Evolutionary conservation across 2,797 vertebrate species (phyloP).

Genomic region (Ammospiza maritima): DNA sequence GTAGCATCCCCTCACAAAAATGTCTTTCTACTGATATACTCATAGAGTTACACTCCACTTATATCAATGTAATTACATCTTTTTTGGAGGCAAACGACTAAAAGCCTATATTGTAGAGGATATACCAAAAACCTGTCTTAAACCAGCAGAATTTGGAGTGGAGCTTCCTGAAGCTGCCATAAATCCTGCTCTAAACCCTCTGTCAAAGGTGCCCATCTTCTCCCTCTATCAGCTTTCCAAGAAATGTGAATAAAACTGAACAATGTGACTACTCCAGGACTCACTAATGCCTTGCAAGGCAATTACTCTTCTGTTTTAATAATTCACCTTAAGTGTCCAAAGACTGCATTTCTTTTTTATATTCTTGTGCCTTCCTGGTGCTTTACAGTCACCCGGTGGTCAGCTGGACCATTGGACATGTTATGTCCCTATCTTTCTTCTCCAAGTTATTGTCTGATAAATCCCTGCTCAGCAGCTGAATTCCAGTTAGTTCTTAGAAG

Average conservation of each 20-base stretch:
- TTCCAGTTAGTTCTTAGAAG: neutral
- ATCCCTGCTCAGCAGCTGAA: neutral
- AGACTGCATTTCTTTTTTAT: neutral
- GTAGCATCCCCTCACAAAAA: neutral
- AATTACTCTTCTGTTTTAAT: neutral
- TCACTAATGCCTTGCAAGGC: neutral
- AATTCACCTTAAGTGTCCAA: neutral
- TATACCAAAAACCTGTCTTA: neutral
- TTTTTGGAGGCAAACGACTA: neutral
- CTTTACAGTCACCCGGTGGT: neutral
- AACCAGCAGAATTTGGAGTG: neutral
- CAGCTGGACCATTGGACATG: neutral
- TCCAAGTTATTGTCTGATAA: neutral
- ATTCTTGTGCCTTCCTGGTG: neutral
- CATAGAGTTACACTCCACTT: neutral
- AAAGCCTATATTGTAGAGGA: neutral
- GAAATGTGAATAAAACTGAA: neutral
- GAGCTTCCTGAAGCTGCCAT: neutral
- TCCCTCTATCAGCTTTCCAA: neutral
- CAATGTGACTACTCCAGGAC: neutral
- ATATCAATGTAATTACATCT: neutral
- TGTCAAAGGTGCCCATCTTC: neutral
- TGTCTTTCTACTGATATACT: neutral
- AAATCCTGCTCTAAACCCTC: neutral
- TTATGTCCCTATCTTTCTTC: neutral